Evolutionary conservation across 2,888 invertebrate genomes (phyloP).

Genomic region (Hirudinaria manillensis): DNA sequence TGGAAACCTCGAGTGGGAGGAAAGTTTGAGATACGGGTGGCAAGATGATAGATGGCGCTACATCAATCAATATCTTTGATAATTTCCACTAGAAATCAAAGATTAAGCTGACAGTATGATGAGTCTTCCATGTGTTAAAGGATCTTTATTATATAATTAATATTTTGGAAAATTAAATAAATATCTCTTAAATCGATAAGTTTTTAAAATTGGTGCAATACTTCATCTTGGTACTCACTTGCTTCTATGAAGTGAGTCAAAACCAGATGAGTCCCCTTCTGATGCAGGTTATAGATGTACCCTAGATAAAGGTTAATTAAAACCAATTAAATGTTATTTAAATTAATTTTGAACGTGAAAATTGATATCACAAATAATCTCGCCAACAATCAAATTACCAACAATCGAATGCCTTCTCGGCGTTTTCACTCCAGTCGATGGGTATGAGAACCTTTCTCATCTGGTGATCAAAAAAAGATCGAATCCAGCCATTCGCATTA

Average conservation of each 20-base stretch:
- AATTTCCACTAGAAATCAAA: no score
- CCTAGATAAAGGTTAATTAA: slow-evolving; percentile 31
- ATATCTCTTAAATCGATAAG: not conserved
- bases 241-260: slow-evolving; percentile 39
- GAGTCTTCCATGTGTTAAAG: not conserved
- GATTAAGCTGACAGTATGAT: not conserved
- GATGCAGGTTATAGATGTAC: slow-evolving; percentile 39
- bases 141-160: not conserved
- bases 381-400: slow-evolving; percentile 14
- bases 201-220: not conserved
- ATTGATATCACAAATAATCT: not conserved
- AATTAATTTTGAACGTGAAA: not conserved
- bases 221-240: slow-evolving; percentile 29
- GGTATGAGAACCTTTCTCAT: slow-evolving; percentile 38
- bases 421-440: slow-evolving; percentile 41
- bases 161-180: not conserved
- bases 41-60: no score
- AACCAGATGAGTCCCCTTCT: slow-evolving; percentile 36
- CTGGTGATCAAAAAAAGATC: not conserved
- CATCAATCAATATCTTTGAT: no score
- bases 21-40: not conserved
- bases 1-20: not conserved
- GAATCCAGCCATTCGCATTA: no score
- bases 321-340: not conserved
- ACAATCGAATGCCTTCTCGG: slow-evolving; percentile 40